Base-by-base conservation (phyloP, 35 echinoderm and acorn worm genomes). In the Amphiura filiformis region DNA sequence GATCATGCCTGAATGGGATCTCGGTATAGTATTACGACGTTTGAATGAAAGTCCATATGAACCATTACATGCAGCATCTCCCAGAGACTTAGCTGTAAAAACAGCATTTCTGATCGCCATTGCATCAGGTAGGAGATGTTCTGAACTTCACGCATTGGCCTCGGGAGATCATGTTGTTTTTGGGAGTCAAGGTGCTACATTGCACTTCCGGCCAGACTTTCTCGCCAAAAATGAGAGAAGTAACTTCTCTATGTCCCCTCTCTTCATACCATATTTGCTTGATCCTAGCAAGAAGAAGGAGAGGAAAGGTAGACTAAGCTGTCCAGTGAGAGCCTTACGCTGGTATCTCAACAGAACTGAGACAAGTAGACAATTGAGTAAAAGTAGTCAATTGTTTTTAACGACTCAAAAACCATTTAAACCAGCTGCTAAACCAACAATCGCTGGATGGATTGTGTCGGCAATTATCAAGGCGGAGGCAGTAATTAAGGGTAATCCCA, bases 281-380 rank as follows among this genome's bases (percentile, higher is more conserved):
- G n/a, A n/a, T n/a, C 37, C 26, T 26, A 81, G 44, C 0, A 17
- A 36, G n/a, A 81, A 77, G 13, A 77, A 75, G 23, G 61, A 87
- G n/a, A 39, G 49, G 36, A 65, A 87, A 56, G 84, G 82, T 31
- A 92, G 65, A 30, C 37, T 86, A 13, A 88, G 86, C 78, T 92
- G 91, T 56, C 91, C 79, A 3, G 86, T 92, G 35, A 15, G 80
- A 34, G 81, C 86, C 12, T 79, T 93, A 31, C 88, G 83, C 17
- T 88, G 76, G 65, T 86, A 61, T 65, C n/a, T 88, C 15, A 31
- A 82, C n/a, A 40, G 81, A 17, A 93, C 91, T 32, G 49, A 93
- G 64, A 28, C 23, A 7, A 64, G 77, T 76, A 13, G 80, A 79
- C 7, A 52, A 7, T n/a, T n/a, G n/a, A 36, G 83, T 1, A 13